phyloP scores from a whole-genome alignment of 2,888 invertebrate species.

The Unio delphinus region DNA sequence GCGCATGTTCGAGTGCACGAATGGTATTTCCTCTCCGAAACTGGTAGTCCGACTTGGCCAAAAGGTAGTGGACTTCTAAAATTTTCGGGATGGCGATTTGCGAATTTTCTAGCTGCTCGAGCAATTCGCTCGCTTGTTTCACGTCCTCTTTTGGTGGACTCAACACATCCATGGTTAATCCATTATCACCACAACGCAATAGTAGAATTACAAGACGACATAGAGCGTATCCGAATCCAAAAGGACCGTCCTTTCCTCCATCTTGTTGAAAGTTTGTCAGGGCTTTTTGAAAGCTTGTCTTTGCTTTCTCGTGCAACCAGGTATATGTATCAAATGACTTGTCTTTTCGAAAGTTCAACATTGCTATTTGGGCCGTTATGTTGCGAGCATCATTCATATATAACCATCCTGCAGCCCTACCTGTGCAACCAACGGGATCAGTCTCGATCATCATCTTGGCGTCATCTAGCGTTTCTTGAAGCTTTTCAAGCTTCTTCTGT shows the following conservation, averaged over 20 bases:
- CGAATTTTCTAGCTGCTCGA: conserved; percentile 33
- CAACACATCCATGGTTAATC: conserved; percentile 29
- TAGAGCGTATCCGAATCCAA: conserved; percentile 39
- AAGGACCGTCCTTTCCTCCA: conserved; percentile 45
- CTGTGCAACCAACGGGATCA: conserved; percentile 35
- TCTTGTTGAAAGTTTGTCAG: conserved; percentile 37
- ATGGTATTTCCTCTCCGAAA: conserved; percentile 22
- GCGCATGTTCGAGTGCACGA: conserved; percentile 32
- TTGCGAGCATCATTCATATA: conserved; percentile 40
- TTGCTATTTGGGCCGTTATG: conserved; percentile 25
- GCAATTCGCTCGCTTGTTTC: conserved; percentile 21
- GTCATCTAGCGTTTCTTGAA: conserved; percentile 31
- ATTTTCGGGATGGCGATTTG: conserved; percentile 34
- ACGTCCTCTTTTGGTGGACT: conserved; percentile 23
- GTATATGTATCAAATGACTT: conserved; percentile 23
- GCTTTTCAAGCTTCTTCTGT: conserved; percentile 37
- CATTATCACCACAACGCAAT: conserved; percentile 38
- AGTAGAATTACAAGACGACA: conserved; percentile 32
- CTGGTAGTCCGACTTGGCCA: conserved; percentile 40
- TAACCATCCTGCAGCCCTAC: conserved; percentile 44
- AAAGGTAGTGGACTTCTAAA: conserved; percentile 31
- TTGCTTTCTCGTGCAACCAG: conserved; percentile 21
- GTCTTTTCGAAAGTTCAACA: conserved; percentile 32
- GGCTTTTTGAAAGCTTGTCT: conserved; percentile 31
- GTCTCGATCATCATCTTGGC: conserved; percentile 42